Evolutionary conservation across 2,888 invertebrate genomes (phyloP), one percentile per base, ranked within the genome.

Genomic region (Archips crataeganus): DNA sequence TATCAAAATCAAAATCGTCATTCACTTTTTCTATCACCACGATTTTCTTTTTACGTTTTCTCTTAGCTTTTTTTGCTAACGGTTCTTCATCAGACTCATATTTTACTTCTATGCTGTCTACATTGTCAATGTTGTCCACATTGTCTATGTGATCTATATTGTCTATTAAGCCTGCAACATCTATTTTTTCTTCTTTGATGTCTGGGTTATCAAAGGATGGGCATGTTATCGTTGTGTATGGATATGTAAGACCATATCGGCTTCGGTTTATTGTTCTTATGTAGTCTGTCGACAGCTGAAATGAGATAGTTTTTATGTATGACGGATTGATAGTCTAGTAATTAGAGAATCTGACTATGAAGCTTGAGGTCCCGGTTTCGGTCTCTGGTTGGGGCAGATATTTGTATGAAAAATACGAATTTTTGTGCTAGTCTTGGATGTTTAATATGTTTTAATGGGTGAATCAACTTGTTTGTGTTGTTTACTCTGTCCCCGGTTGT

Each of bases 271-370:
- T 75, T 1, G 74, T 74, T 13, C 78, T 75, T 6, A 85, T 76
- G 5, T 81, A 77, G 0, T 77, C 74, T 9, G 79, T 77, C 0
- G 82, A 79, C 0, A 85, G 49, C 87, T 87, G 82, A 59, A 77
- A 78, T 36, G 1, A 10, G 10, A 32, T 6, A 32, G 2, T 32
- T 57, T 23, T 10, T 23, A 23, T 23, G 1, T 23, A 23, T 23
- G 23, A 23, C 23, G 23, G 23, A 23, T 23, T 23, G 23, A 23
- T 23, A 1, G 23, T 23, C 23, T 23, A 23, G 23, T 23, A 23
- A 23, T 23, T 23, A 23, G 23, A 23, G 23, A 23, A 23, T 23
- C 23, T 23, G 23, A 23, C 23, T 23, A 23, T 23, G 23, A 23
- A 23, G 23, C 23, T 23, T 23, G 23, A 23, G 0, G 23, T 23